Evolutionary conservation across 2,888 invertebrate genomes (phyloP), one percentile per base, ranked within the genome.

Genomic region (Hemaris fuciformis): DNA sequence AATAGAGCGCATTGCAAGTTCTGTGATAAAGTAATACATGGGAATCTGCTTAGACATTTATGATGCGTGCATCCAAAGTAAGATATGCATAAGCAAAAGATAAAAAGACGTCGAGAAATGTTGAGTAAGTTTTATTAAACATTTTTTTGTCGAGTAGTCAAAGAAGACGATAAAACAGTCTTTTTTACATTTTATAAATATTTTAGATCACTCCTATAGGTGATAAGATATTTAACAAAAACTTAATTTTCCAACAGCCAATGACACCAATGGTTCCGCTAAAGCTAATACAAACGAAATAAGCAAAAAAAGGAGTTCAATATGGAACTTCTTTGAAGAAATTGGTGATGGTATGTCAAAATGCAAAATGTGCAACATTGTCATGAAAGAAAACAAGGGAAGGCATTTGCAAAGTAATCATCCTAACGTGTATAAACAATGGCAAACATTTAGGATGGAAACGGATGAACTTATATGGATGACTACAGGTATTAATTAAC

Each of bases 21-120:
- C 8, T 67, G 67, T 53, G 25, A 43, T 20, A 45, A 15, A 1
- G 13, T 4, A 5, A 23, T 62, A n/a, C 58, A 46, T n/a, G 57
- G 45, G 2, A 62, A 65, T 38, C 61, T 38, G 61, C 1, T 2
- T 6, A 62, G 65, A 43, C 67, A 67, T 64, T 57, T 65, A 10
- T 38, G 18, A 22, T 3, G 1, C 1, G 53, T 8, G 20, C 67
- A 67, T 22, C 27, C 25, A 7, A n/a, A 25, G 18, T 45, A 18
- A 7, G 60, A 57, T 7, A 45, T 45, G 31, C 22, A 34, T n/a
- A 57, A 43, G 42, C 42, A 20, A 22, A 57, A 57, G 10, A 18
- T 7, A 1, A 53, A 53, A 10, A 43, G 18, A 20, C 43, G 6
- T 43, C 18, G 27, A 1, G 7, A 22, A 7, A 46, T 1, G 1